Evolutionary conservation across 2,888 invertebrate genomes (phyloP).

Genomic region (Erannis defoliaria): DNA sequence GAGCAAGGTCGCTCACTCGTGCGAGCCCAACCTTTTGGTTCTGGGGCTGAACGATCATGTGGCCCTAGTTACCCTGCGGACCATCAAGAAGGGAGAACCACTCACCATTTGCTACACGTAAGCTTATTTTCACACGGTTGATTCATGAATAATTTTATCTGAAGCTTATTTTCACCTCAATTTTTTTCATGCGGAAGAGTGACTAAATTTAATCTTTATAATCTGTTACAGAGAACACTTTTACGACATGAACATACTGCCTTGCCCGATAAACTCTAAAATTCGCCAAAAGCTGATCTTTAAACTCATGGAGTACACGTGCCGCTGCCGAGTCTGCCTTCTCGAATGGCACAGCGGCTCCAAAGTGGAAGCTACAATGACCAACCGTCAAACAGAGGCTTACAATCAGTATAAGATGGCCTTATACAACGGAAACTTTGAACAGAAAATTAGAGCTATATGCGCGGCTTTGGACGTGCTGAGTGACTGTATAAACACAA

Average conservation of each 20-base stretch:
- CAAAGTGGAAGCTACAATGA: not conserved
- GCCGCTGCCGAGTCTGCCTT: slow-evolving; percentile 26
- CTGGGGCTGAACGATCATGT: slow-evolving; percentile 28
- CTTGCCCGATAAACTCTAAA: not conserved
- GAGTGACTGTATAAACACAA: not conserved
- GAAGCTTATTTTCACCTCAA: too few relatives aligned
- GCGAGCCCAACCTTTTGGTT: slow-evolving; percentile 45
- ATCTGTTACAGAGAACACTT: slow-evolving; percentile 29
- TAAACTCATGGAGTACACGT: slow-evolving; percentile 2
- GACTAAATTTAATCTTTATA: too few relatives aligned
- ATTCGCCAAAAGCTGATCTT: not conserved
- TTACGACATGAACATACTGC: slow-evolving; percentile 21
- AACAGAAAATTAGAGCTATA: not conserved
- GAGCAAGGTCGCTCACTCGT: slow-evolving; percentile 38
- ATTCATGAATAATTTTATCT: not conserved
- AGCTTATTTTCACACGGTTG: slow-evolving; percentile 4
- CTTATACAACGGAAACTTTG: not conserved
- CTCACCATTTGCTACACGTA: slow-evolving; percentile 64
- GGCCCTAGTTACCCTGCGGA: slow-evolving; percentile 27
- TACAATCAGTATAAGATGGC: not conserved
- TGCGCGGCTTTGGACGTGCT: not conserved
- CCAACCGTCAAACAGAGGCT: not conserved
- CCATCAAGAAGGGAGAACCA: slow-evolving; percentile 54
- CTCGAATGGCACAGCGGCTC: slow-evolving; percentile 14
- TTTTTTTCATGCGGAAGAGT: too few relatives aligned